Evolutionary conservation across 2,113 vertebrate species (phyloP).

Genomic region (Apus apus): DNA sequence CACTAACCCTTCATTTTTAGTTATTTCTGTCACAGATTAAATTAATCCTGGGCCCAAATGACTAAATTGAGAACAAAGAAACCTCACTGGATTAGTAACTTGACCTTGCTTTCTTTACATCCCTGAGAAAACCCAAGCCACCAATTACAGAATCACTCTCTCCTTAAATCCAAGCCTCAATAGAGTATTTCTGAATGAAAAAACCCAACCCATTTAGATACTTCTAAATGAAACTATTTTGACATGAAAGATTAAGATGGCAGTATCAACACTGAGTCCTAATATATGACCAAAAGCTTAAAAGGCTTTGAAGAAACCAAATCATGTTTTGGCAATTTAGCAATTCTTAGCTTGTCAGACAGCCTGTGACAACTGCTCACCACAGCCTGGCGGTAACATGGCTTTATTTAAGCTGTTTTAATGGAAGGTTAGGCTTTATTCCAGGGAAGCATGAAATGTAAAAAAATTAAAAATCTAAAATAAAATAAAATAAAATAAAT

Average conservation of each 20-base stretch:
- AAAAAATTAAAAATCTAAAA: neutral
- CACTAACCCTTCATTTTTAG: neutral
- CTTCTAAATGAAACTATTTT: neutral
- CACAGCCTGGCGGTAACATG: neutral
- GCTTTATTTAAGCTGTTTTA: neutral
- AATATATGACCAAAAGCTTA: neutral
- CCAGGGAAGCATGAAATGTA: neutral
- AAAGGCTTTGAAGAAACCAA: neutral
- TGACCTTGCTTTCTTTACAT: neutral
- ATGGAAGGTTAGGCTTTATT: neutral
- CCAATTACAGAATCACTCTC: neutral
- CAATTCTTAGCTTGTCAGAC: neutral
- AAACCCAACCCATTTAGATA: neutral
- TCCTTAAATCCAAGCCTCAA: neutral
- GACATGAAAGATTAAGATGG: neutral
- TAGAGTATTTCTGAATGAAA: neutral
- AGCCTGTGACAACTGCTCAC: neutral
- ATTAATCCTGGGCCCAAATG: neutral
- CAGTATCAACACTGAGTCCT: neutral
- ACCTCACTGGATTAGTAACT: neutral
- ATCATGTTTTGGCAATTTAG: neutral
- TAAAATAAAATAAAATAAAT: neutral
- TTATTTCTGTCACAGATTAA: neutral
- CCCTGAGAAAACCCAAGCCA: neutral
- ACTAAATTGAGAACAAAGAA: neutral